A percentile compares a stretch with the other conserved stretches of the same genome.
Evolutionary conservation across 2,113 vertebrate species (phyloP).

Genomic region (Cepphus grylle): DNA sequence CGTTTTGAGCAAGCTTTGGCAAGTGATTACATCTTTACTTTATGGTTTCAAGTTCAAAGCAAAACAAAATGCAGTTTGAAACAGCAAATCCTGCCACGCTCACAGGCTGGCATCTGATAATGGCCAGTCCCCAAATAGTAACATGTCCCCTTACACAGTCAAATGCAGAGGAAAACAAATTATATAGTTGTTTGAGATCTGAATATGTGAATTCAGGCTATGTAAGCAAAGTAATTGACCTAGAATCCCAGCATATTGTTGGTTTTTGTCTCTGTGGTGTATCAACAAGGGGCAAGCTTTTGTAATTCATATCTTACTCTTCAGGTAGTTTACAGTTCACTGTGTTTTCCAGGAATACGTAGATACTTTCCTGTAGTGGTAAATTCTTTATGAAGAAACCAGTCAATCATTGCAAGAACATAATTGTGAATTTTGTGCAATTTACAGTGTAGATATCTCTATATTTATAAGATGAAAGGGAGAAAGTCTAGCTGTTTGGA

Average conservation of each 20-base stretch:
- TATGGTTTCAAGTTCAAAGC: neutral
- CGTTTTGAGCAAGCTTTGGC: neutral
- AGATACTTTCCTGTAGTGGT: neutral
- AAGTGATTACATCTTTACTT: neutral
- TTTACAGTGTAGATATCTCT: neutral
- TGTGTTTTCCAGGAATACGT: neutral
- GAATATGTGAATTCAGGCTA: neutral
- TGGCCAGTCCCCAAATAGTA: neutral
- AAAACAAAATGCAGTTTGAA: neutral
- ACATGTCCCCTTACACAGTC: neutral
- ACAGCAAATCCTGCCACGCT: neutral
- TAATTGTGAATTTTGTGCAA: neutral
- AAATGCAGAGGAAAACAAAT: neutral
- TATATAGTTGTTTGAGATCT: neutral
- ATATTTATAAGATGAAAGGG: neutral
- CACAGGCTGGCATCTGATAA: neutral
- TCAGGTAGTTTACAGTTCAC: neutral
- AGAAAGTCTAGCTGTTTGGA: neutral
- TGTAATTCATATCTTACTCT: neutral
- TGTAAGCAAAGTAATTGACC: neutral
- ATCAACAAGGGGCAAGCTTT: neutral
- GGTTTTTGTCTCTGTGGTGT: neutral
- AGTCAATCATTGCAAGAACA: neutral
- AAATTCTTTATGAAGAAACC: slow-evolving; percentile 27
- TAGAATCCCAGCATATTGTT: neutral